phyloP scores from a whole-genome alignment of 2,888 invertebrate genomes.

The Thera obeliscata region DNA sequence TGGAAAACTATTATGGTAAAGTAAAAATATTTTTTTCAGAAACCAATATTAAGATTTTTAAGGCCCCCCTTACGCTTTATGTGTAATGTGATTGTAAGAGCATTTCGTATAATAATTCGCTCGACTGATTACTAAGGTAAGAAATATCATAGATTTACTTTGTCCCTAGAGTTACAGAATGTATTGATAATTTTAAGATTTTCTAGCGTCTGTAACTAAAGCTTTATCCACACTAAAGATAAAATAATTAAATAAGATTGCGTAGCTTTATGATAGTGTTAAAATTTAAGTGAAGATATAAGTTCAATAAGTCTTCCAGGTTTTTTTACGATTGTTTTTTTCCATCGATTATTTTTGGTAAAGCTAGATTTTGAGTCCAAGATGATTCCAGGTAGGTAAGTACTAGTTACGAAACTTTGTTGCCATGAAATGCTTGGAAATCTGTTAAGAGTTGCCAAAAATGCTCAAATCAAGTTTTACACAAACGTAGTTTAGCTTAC shows the following conservation, averaged over 20 bases:
- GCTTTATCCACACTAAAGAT: constrained; percentile 51
- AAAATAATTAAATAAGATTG: constrained; percentile 20
- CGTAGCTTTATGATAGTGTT: constrained; percentile 24
- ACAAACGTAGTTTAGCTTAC: constrained; percentile 47
- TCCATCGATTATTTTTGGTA: constrained; percentile 9
- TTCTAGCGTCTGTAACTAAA: constrained; percentile 39
- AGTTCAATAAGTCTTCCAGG: constrained; percentile 17
- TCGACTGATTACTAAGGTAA: constrained; percentile 37
- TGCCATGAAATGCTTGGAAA: constrained; percentile 10
- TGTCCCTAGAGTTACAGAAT: constrained; percentile 13
- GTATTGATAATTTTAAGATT: constrained; percentile 29
- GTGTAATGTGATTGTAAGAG: constrained; percentile 34
- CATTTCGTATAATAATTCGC: constrained; percentile 42
- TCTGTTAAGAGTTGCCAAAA: constrained; percentile 5
- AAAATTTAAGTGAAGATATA: not conserved
- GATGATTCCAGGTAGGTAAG: not conserved
- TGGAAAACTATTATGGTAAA: too few relatives aligned
- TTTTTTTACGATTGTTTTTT: constrained; percentile 1
- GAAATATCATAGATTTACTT: constrained; percentile 16
- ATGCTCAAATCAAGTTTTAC: constrained; percentile 10
- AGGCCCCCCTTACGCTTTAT: constrained; percentile 2
- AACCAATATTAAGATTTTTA: not conserved
- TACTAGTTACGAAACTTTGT: not conserved
- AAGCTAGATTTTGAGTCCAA: constrained; percentile 4
- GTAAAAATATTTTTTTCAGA: not conserved